phyloP scores from a whole-genome alignment of 2,113 vertebrate species.

The Leucopsar rothschildi region DNA sequence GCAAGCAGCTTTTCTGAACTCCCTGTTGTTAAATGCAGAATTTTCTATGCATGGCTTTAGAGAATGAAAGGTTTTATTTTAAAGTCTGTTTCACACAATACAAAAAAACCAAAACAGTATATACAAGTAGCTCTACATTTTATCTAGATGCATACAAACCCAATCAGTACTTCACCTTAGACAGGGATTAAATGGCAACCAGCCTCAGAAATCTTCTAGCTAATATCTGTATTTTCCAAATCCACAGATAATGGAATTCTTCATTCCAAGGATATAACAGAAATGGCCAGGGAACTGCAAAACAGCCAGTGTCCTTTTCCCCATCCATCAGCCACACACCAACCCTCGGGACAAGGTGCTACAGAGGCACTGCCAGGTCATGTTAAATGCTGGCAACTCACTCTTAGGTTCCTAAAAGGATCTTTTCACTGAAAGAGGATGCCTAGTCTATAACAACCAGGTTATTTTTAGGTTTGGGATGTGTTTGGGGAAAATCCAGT shows the following conservation, averaged over 20 bases:
- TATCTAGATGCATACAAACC: background rate
- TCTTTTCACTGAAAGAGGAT: background rate
- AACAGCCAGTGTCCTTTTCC: background rate
- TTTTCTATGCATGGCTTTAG: conserved; percentile 8
- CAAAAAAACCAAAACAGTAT: background rate
- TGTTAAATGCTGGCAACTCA: background rate
- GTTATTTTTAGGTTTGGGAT: background rate
- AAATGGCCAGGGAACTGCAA: background rate
- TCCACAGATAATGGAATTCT: background rate
- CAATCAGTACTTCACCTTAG: background rate
- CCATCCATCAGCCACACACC: background rate
- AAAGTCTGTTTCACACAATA: conserved; percentile 20
- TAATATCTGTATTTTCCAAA: background rate
- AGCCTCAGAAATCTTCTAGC: background rate
- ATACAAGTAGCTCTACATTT: background rate
- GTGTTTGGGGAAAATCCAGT: background rate
- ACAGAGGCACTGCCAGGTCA: background rate
- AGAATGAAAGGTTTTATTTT: conserved; percentile 52
- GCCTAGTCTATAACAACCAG: background rate
- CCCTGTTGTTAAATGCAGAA: background rate
- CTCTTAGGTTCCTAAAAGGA: background rate
- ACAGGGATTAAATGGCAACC: background rate
- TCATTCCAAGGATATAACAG: background rate
- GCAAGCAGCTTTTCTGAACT: background rate
- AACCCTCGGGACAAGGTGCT: background rate